Evolutionary conservation across 2,797 vertebrate species (phyloP), one percentile per base, ranked within the genome.

Genomic region (Phataginus tetradactyla): DNA sequence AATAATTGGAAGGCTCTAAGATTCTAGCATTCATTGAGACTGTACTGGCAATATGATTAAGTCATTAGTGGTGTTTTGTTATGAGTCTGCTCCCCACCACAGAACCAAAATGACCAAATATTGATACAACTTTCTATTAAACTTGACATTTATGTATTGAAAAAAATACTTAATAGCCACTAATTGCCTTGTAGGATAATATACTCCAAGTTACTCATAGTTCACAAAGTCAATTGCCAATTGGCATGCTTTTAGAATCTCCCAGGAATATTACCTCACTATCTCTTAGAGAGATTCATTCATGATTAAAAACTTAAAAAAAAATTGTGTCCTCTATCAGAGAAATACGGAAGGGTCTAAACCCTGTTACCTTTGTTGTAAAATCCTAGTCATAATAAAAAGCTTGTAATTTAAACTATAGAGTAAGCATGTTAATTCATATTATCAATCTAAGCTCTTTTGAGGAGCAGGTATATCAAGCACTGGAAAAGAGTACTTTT

Each of bases 221-320:
- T 39, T 96, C 75, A 71, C 61, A 53, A 79, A 95, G 27, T 74
- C 61, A 81, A 12, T 83, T 94, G 57, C n/a, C 66, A 59, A 64
- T 69, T 21, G 25, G 4, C 6, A n/a, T 42, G 53, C 39, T 79
- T 80, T 74, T 57, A 86, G 23, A 71, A 32, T 81, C 9, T 59
- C 25, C 32, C 15, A 83, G 74, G 68, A 72, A 42, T 55, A 90
- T 34, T 15, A 59, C 23, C n/a, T 78, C 39, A 29, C 34, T 81
- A 74, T 87, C 20, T 72, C 85, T 85, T 69, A 92, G 20, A 69
- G 9, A 79, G 37, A 91, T 23, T 27, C 5, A 69, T 53, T 93
- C 3, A 25, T 25, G 20, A 55, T 81, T 81, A 25, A 71, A 11
- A 72, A 57, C 17, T 74, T 79, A 27, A 42, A 72, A 39, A 25